phyloP scores from a whole-genome alignment of 1,140 invertebrate species.

The Chlorops oryzae region DNA sequence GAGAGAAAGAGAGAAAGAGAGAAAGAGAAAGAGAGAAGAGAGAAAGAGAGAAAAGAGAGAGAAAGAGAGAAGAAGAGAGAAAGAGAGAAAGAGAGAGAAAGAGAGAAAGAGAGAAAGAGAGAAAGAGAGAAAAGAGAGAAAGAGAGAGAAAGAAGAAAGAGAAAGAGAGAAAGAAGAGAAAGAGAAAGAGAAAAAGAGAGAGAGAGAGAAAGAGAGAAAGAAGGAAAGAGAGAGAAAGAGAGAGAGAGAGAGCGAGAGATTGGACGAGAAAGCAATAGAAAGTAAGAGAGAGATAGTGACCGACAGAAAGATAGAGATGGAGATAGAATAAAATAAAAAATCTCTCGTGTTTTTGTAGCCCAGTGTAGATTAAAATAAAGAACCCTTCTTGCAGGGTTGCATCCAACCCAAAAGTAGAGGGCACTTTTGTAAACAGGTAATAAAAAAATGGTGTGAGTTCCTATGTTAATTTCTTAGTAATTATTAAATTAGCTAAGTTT shows the following conservation, averaged over 20 bases:
- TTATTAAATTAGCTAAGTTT: no score
- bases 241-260: background rate
- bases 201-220: background rate
- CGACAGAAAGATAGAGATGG: background rate
- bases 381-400: no score
- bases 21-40: background rate
- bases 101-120: background rate
- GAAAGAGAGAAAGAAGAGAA: background rate
- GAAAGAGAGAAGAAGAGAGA: background rate
- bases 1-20: background rate
- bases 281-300: background rate
- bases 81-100: background rate
- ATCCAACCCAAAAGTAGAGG: no score
- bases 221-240: background rate
- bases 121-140: background rate
- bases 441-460: no score
- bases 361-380: no score
- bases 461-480: no score
- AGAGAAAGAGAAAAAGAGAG: background rate
- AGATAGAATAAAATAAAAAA: no score
- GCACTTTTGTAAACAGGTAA: no score
- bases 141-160: background rate
- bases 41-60: background rate
- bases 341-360: no score
- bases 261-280: background rate